Percentiles rank a stretch among this genome's conserved stretches.
Conservation (phyloP, 2,113 vertebrate genomes). For the Capricornis sumatraensis region DNA sequence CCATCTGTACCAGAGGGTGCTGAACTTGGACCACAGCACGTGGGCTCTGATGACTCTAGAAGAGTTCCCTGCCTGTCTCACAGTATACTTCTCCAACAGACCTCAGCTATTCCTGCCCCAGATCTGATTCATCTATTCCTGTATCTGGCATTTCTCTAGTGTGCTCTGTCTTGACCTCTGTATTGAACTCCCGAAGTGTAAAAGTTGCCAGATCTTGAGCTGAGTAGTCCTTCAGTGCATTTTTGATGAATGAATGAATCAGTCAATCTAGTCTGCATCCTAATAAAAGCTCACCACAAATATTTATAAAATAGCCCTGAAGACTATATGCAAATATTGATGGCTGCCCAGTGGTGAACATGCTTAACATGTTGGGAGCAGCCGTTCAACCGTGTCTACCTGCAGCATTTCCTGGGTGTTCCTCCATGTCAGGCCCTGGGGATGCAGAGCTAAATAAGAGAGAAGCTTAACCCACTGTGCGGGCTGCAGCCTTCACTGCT, state of each 20-base stretch:
- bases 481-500: background rate
- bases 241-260: background rate
- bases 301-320: background rate
- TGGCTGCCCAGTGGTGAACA: background rate
- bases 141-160: background rate
- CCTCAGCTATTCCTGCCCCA: background rate
- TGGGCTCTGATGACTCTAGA: background rate
- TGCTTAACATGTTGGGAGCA: background rate
- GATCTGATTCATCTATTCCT: background rate
- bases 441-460: background rate
- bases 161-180: rapidly evolving
- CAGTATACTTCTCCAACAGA: background rate
- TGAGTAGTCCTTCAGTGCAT: background rate
- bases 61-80: rapidly evolving
- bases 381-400: background rate
- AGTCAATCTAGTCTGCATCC: background rate
- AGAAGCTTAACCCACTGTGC: background rate
- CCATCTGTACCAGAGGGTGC: rapidly evolving
- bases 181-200: rapidly evolving
- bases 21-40: rapidly evolving
- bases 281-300: background rate
- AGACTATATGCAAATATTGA: background rate
- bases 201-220: background rate
- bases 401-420: background rate
- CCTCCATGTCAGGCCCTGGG: background rate